A percentile compares a stretch with the other conserved stretches of the same genome.
Evolutionary conservation across 1,140 invertebrate species (phyloP).

Genomic region (Drosophila lacteicornis): DNA sequence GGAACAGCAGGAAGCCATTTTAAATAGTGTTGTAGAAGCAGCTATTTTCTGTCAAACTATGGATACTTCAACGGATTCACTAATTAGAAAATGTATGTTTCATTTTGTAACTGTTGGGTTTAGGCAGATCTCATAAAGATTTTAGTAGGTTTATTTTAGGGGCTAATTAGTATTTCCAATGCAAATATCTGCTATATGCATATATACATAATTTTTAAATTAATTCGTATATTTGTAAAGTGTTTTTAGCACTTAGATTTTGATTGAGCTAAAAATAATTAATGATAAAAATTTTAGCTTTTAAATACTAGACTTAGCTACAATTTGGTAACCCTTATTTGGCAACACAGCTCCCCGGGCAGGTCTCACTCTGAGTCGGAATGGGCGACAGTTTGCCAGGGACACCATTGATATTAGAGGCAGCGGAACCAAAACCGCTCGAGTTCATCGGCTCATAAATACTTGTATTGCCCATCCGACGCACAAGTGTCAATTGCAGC

Average conservation of each 20-base stretch:
- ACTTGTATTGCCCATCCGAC: slow-evolving; percentile 57
- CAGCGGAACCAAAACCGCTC: slow-evolving; percentile 52
- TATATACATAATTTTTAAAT: too few relatives aligned
- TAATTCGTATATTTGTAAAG: too few relatives aligned
- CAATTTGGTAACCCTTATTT: neutral
- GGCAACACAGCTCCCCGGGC: neutral
- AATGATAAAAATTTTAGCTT: neutral
- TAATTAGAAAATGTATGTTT: too few relatives aligned
- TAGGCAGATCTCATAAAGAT: too few relatives aligned
- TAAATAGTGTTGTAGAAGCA: neutral
- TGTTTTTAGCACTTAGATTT: neutral
- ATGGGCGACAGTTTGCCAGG: slow-evolving; percentile 54
- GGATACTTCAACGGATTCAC: neutral
- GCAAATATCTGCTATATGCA: too few relatives aligned
- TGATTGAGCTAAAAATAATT: neutral
- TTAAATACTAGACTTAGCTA: neutral
- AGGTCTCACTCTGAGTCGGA: neutral
- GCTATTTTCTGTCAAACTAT: neutral
- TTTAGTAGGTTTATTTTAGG: too few relatives aligned
- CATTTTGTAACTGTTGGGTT: too few relatives aligned
- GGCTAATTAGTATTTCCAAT: too few relatives aligned
- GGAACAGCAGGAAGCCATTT: slow-evolving; percentile 7
- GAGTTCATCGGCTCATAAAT: slow-evolving; percentile 57
- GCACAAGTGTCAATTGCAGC: slow-evolving; percentile 78
- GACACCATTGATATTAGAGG: slow-evolving; percentile 71